Evolutionary conservation across 2,888 invertebrate genomes (phyloP), one percentile per base, ranked within the genome.

Genomic region (Zeuzera pyrina): DNA sequence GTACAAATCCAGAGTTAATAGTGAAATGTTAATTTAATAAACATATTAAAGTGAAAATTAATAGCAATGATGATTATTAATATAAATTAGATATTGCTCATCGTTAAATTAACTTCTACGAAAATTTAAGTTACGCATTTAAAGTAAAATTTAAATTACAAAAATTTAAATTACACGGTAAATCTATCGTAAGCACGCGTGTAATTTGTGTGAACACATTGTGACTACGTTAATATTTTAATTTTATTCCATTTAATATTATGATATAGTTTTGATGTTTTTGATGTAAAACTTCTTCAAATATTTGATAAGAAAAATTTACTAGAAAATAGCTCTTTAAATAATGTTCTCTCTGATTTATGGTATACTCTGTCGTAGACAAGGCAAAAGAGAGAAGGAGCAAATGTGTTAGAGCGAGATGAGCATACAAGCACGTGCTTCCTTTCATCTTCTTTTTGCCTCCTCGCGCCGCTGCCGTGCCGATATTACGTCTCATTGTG

Each of bases 391-490:
- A 42, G 60, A 47, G 61, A 67, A 31, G 35, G 38, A 46, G 53
- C 53, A 36, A n/a, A 43, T 47, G 40, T 13, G 56, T 25, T 27
- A 33, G 57, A 74, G 50, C 37, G 59, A 47, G 69, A 70, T 25
- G 37, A 46, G 34, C 30, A 45, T 52, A 65, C 43, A 54, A 74
- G 74, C 81, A 81, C 81, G 81, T 81, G 81, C 72, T 69, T 68
- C 68, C 64, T 76, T 68, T 71, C 68, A 63, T 70, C 55, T 57
- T 74, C 62, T 62, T 70, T 68, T 72, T 69, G 60, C 56, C 70
- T 76, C 70, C 63, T 71, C 62, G 56, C 60, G 54, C 57, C 55
- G 63, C 72, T 76, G 76, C 57, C 54, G 55, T 68, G 70, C 73
- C 61, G 52, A 65, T 77, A 74, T 62, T 62, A 66, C 61, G 54